These are phyloP conservation scores for Enteromius argenteus DNA, from an alignment of 2,797 vertebrate genomes.

Conservation along the genomic window DNA sequence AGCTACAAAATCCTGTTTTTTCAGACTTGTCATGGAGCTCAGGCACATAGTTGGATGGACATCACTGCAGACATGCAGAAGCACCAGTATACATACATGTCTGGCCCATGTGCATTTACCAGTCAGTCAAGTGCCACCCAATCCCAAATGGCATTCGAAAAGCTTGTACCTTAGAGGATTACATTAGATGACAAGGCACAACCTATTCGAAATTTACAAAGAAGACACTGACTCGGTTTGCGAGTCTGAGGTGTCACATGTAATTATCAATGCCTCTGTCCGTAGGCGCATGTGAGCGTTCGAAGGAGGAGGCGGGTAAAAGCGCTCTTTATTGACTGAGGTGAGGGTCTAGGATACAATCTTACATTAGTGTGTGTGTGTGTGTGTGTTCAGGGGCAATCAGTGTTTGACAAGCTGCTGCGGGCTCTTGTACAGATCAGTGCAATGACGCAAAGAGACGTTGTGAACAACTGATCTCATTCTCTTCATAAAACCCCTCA, in stretches of 20 bases:
- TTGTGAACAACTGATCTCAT: conserved; percentile 60
- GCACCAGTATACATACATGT: background rate
- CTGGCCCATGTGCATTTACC: conserved; percentile 17
- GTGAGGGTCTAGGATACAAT: conserved; percentile 42
- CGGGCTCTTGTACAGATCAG: conserved; percentile 62
- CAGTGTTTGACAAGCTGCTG: conserved; percentile 67
- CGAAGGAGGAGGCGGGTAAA: background rate
- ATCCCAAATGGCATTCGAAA: conserved; percentile 11
- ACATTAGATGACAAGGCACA: conserved; percentile 33
- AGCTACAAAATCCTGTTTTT: background rate
- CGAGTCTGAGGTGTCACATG: conserved; percentile 23
- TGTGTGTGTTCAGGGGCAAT: conserved; percentile 53
- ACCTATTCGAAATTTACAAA: background rate
- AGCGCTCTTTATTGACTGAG: conserved; percentile 25
- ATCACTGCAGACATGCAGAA: conserved; percentile 21
- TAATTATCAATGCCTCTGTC: conserved; percentile 24
- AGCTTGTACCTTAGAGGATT: conserved; percentile 17
- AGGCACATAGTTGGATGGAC: background rate
- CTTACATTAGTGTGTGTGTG: conserved; percentile 46
- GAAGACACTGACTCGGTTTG: conserved; percentile 21
- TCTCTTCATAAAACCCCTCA: conserved; percentile 54
- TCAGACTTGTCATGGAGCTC: background rate
- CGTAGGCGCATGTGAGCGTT: background rate
- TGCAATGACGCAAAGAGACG: conserved; percentile 67
- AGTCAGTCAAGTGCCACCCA: conserved; percentile 15